These are phyloP conservation scores for Alaudala cheleensis DNA, from an alignment of 2,113 vertebrate genomes.

Conservation along the genomic window DNA sequence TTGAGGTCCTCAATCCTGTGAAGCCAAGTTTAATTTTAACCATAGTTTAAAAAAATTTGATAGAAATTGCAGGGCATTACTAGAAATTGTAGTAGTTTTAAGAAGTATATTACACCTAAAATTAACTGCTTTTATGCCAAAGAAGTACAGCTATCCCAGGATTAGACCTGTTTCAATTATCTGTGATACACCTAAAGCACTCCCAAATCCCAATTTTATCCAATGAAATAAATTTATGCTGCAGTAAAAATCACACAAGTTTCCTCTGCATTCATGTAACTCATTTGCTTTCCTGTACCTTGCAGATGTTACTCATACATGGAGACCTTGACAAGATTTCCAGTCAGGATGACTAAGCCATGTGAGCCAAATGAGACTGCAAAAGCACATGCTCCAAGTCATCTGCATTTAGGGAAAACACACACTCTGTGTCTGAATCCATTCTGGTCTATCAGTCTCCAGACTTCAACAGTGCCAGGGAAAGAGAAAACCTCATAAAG, in stretches of 20 bases:
- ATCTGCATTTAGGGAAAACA: background rate
- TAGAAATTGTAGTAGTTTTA: background rate
- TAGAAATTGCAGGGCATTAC: background rate
- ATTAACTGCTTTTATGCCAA: background rate
- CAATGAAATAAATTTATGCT: background rate
- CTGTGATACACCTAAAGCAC: background rate
- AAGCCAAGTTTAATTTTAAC: background rate
- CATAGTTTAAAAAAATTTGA: background rate
- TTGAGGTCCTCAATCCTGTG: background rate
- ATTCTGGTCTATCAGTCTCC: background rate
- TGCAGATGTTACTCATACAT: background rate
- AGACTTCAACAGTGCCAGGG: accelerated
- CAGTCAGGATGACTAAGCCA: background rate
- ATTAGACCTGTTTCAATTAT: background rate
- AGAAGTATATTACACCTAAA: background rate
- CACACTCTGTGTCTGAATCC: background rate
- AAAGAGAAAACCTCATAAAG: background rate
- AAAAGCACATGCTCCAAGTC: background rate
- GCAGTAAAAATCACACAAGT: background rate
- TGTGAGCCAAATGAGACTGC: background rate
- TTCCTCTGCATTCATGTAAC: background rate
- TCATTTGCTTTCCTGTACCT: background rate
- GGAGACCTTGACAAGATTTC: background rate
- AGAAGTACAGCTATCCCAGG: background rate
- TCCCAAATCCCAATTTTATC: background rate